Evolutionary conservation across 2,888 invertebrate genomes (phyloP).

Genomic region (Heliconius erato): DNA sequence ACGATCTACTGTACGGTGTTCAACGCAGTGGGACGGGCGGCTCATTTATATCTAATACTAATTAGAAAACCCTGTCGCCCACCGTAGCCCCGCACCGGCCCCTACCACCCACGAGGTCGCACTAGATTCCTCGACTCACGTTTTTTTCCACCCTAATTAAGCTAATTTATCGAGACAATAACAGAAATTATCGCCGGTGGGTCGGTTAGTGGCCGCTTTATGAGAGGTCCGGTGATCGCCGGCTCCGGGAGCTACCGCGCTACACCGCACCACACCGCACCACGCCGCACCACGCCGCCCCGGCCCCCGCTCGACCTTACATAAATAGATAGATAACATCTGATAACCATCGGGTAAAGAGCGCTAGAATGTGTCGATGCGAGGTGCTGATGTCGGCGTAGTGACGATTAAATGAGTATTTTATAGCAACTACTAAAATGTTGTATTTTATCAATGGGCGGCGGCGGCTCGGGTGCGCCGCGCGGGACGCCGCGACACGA

Average conservation of each 20-base stretch:
- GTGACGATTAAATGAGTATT: constrained; percentile 67
- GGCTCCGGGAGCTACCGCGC: constrained; percentile 80
- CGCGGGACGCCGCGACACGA: constrained; percentile 39
- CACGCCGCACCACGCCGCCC: constrained; percentile 58
- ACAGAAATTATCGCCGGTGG: constrained; percentile 77
- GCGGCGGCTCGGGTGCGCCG: constrained; percentile 36
- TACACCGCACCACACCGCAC: constrained; percentile 75
- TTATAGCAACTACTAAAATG: constrained; percentile 60
- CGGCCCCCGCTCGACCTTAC: constrained; percentile 65
- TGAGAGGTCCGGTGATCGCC: constrained; percentile 79
- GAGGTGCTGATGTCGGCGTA: constrained; percentile 65
- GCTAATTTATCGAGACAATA: constrained; percentile 85
- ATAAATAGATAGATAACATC: constrained; percentile 80
- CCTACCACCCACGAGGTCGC: constrained; percentile 76
- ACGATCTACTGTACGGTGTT: constrained; percentile 19
- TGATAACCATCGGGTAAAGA: constrained; percentile 63
- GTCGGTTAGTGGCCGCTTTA: constrained; percentile 75
- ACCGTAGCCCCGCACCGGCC: constrained; percentile 50
- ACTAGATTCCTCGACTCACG: constrained; percentile 79
- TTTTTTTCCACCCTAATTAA: constrained; percentile 85
- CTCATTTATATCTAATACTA: constrained; percentile 37
- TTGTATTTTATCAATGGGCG: constrained; percentile 44
- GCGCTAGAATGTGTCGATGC: constrained; percentile 65
- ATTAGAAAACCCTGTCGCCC: constrained; percentile 43
- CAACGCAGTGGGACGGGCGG: constrained; percentile 6